phyloP scores from a whole-genome alignment of 1,140 invertebrate genomes.

The Lucilia cuprina region DNA sequence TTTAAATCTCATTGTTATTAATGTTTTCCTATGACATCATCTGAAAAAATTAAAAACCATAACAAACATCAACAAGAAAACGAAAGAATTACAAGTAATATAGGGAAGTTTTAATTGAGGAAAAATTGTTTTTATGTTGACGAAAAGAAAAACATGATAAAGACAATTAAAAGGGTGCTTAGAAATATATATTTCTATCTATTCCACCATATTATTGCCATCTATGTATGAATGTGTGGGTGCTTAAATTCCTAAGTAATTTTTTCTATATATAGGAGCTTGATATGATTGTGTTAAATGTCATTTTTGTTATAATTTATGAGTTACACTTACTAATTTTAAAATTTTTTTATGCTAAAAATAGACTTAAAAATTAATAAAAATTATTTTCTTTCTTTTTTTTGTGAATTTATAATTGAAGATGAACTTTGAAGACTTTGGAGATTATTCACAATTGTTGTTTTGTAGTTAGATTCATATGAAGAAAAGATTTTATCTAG shows the following conservation, averaged over 20 bases:
- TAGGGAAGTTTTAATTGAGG: constrained; percentile 23
- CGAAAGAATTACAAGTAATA: background rate
- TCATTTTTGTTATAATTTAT: background rate
- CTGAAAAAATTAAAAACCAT: background rate
- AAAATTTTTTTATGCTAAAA: constrained; percentile 22
- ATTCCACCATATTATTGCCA: background rate
- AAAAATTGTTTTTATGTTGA: background rate
- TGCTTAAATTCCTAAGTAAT: background rate
- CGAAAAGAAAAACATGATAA: background rate
- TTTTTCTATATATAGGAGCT: background rate
- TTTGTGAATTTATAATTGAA: background rate
- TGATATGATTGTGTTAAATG: background rate
- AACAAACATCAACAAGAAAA: too few relatives aligned
- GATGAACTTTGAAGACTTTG: background rate
- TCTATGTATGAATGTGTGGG: background rate
- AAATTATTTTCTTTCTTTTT: background rate
- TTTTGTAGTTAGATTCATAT: background rate
- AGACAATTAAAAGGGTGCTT: background rate
- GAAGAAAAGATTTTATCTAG: constrained; percentile 14
- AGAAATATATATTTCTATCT: background rate
- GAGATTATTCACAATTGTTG: background rate
- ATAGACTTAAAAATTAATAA: constrained; percentile 12
- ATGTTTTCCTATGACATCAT: background rate
- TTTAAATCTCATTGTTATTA: background rate
- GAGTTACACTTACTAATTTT: constrained; percentile 13